Percentiles rank a stretch among this genome's conserved stretches.
Evolutionary conservation across 1,140 invertebrate species (phyloP).

Genomic region (Berghia stephanieae): DNA sequence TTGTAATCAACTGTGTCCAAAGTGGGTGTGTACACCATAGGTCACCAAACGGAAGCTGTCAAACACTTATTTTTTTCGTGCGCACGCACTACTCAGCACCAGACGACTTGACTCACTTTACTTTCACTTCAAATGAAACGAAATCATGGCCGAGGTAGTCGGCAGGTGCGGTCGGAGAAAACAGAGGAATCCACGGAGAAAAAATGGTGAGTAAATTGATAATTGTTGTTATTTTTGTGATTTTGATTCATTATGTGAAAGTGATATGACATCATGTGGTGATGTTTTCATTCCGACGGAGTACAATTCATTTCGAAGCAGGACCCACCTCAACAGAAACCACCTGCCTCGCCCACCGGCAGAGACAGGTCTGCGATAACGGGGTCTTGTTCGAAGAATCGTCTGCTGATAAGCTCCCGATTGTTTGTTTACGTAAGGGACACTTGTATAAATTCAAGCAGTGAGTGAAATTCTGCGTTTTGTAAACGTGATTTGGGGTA

Average conservation of each 20-base stretch:
- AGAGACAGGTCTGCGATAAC: too few species aligned
- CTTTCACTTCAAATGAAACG: constrained; percentile 35
- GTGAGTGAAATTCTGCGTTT: too few species aligned
- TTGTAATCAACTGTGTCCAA: too few species aligned
- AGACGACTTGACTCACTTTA: too few species aligned
- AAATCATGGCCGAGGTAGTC: constrained; percentile 45
- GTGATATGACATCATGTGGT: not conserved
- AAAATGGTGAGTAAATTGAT: constrained; percentile 40
- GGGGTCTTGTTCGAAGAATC: not conserved
- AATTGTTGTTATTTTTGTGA: not conserved
- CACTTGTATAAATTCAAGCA: too few species aligned
- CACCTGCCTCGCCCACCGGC: constrained; percentile 21
- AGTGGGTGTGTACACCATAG: constrained; percentile 15
- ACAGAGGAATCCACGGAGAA: constrained; percentile 38
- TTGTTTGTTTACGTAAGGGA: too few species aligned
- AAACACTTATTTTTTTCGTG: constrained; percentile 45
- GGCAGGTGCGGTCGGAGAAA: constrained; percentile 44
- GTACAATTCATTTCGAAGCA: not conserved
- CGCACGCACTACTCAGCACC: constrained; percentile 36
- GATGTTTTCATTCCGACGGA: not conserved
- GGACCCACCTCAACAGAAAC: constrained; percentile 14
- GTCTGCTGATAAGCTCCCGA: constrained; percentile 28
- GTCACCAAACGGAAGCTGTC: constrained; percentile 41
- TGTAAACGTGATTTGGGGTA: too few species aligned
- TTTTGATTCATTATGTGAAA: not conserved